Conservation (phyloP, 2,797 vertebrate genomes). For the Spondyliosoma cantharus region DNA sequence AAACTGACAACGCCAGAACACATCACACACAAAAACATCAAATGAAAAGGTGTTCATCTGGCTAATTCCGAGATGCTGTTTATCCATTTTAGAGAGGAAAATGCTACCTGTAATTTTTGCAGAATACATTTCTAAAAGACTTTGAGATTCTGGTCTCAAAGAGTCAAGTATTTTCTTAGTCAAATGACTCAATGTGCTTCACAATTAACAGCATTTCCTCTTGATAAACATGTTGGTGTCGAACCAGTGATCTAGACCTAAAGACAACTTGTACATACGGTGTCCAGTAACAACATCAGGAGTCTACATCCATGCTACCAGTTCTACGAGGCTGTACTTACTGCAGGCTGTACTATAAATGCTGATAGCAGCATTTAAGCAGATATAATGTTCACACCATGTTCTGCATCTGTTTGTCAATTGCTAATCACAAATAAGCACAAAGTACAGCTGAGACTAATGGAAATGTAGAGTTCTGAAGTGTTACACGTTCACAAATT, state of each 20-base stretch:
- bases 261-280: neutral
- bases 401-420: neutral
- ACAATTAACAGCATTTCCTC: neutral
- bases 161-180: neutral
- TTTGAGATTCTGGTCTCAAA: neutral
- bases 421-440: neutral
- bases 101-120: slow-evolving; percentile 22
- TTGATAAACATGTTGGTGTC: neutral
- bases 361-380: neutral
- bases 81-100: slow-evolving; percentile 36
- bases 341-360: neutral
- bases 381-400: neutral
- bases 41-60: slow-evolving; percentile 43
- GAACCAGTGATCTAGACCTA: neutral
- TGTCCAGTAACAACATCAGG: neutral
- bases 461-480: neutral
- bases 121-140: neutral
- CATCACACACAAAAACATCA: slow-evolving; percentile 30
- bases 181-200: neutral
- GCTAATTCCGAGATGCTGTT: slow-evolving; percentile 32
- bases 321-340: neutral
- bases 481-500: neutral
- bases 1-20: slow-evolving; percentile 42
- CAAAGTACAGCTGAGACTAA: neutral
- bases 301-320: neutral